phyloP scores from a whole-genome alignment of 2,888 invertebrate genomes.

The Ferdinandea cuprea region DNA sequence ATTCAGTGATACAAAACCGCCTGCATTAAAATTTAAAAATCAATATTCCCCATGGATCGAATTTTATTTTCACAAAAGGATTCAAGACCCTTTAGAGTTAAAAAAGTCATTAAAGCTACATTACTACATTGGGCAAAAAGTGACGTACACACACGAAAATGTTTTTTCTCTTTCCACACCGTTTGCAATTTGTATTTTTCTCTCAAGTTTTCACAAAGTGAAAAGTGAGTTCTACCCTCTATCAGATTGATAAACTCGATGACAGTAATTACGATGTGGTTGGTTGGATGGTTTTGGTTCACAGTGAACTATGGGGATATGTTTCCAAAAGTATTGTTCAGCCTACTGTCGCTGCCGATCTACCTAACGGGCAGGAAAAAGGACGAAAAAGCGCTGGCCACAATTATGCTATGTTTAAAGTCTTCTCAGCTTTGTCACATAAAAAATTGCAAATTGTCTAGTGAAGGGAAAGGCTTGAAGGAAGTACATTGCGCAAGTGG shows the following conservation, averaged over 20 bases:
- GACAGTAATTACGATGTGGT: constrained; percentile 15
- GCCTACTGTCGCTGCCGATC: not conserved
- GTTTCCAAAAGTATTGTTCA: constrained; percentile 14
- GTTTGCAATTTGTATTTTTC: no score
- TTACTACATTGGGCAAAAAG: no score
- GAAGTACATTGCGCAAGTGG: constrained; percentile 49
- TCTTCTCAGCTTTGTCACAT: constrained; percentile 51
- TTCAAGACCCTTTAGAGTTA: no score
- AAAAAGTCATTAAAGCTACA: no score
- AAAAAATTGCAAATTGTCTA: constrained; percentile 43
- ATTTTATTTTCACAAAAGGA: no score
- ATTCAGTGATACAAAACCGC: no score
- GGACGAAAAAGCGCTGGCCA: constrained; percentile 64
- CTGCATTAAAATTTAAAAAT: no score
- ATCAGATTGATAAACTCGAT: constrained; percentile 29
- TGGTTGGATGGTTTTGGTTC: constrained; percentile 19
- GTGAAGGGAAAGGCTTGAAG: constrained; percentile 52
- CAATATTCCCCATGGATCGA: no score
- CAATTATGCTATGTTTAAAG: constrained; percentile 54
- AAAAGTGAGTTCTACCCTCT: constrained; percentile 23
- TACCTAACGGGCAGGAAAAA: constrained; percentile 19
- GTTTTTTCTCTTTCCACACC: no score
- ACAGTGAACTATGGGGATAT: constrained; percentile 11
- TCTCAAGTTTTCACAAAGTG: no score
- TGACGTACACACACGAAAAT: no score